Conservation (phyloP, 2,888 invertebrate species). For the Mamestra brassicae region DNA sequence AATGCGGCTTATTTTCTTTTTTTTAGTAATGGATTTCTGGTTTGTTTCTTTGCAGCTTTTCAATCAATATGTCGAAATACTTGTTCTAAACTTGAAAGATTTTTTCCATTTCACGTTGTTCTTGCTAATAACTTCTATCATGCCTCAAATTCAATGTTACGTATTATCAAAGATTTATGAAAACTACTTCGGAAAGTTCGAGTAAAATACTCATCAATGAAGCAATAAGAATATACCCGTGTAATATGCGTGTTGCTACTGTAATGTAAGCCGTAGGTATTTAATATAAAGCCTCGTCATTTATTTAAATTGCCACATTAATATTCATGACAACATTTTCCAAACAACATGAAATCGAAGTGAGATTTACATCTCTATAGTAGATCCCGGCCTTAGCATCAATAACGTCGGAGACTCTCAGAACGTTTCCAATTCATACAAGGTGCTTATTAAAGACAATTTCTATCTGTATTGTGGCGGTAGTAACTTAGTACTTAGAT, state of each 20-base stretch:
- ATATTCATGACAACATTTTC: slow-evolving; percentile 59
- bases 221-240: neutral
- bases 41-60: slow-evolving; percentile 9
- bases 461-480: slow-evolving; percentile 60
- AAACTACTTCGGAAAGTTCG: too few relatives aligned
- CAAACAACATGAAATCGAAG: slow-evolving; percentile 59
- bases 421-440: slow-evolving; percentile 38
- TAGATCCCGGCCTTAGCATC: slow-evolving; percentile 44
- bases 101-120: neutral
- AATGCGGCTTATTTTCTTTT: slow-evolving; percentile 11
- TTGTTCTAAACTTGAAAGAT: neutral
- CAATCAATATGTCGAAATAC: neutral
- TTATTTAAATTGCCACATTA: slow-evolving; percentile 55
- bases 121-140: neutral
- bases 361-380: slow-evolving; percentile 50
- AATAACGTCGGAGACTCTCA: slow-evolving; percentile 19
- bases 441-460: slow-evolving; percentile 63
- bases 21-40: slow-evolving; percentile 2
- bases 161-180: too few relatives aligned
- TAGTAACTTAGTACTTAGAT: slow-evolving; percentile 64
- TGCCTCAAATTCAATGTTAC: neutral
- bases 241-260: slow-evolving; percentile 24
- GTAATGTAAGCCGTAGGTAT: slow-evolving; percentile 28
- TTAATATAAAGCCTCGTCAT: slow-evolving; percentile 40
- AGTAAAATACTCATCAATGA: slow-evolving; percentile 9